phyloP scores from a whole-genome alignment of 1,140 invertebrate genomes.

The Dufourea novaeangliae region DNA sequence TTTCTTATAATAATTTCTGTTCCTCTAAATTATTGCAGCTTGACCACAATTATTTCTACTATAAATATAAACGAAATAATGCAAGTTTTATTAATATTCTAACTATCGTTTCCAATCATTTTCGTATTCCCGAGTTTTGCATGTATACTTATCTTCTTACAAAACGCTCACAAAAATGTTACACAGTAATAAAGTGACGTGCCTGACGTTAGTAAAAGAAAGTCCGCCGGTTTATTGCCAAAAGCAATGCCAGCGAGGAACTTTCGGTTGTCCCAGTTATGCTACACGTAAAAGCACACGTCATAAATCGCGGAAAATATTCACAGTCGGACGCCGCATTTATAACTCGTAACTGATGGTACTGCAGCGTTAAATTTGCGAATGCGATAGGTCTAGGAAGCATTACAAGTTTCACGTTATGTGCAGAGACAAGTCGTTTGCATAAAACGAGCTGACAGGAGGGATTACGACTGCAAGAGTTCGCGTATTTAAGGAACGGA shows the following conservation, averaged over 20 bases:
- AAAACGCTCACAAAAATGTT: background rate
- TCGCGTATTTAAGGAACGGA: background rate
- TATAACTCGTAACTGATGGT: conserved; percentile 18
- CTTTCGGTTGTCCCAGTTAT: conserved; percentile 31
- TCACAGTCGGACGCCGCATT: background rate
- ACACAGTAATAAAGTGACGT: background rate
- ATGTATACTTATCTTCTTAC: background rate
- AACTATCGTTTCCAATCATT: background rate
- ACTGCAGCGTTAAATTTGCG: background rate
- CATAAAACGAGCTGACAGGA: background rate
- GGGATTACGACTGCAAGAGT: background rate
- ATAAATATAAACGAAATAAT: too few species aligned
- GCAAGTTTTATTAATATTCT: too few species aligned
- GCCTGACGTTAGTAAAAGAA: conserved; percentile 36
- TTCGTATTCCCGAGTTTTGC: background rate
- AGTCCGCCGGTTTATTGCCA: conserved; percentile 22
- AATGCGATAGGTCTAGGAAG: background rate
- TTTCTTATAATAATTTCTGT: too few species aligned
- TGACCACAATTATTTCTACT: too few species aligned
- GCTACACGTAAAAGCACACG: conserved; percentile 2
- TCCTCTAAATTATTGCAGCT: too few species aligned
- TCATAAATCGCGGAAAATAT: conserved; percentile 13
- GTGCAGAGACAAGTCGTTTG: background rate
- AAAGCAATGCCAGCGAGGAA: conserved; percentile 11
- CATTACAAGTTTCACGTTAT: background rate